Evolutionary conservation across 2,888 invertebrate species (phyloP).

Genomic region (Pristionchus japonicus): DNA sequence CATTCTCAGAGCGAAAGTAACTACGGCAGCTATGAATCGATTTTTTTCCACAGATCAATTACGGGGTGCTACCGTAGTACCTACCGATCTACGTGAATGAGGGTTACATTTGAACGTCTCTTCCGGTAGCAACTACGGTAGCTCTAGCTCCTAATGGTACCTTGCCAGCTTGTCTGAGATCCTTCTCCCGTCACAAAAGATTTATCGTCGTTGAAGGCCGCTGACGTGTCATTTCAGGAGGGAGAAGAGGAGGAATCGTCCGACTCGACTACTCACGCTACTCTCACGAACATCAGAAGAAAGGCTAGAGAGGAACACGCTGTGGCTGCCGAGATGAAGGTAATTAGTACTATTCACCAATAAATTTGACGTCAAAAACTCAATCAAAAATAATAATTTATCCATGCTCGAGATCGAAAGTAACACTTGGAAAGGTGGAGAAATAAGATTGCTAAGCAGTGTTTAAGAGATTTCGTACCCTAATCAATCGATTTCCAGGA

Average conservation of each 20-base stretch:
- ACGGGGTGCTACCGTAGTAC: too few relatives aligned
- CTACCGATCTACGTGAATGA: too few relatives aligned
- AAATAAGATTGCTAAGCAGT: too few relatives aligned
- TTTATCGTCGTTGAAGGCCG: background rate
- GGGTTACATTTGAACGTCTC: background rate
- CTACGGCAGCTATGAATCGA: background rate
- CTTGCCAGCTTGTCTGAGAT: background rate
- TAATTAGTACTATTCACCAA: background rate
- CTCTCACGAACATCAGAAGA: slow-evolving; percentile 12
- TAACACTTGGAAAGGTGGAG: too few relatives aligned
- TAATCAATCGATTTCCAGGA: background rate
- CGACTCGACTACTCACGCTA: slow-evolving; percentile 42
- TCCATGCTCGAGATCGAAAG: too few relatives aligned
- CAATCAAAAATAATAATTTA: too few relatives aligned
- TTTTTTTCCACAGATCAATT: too few relatives aligned
- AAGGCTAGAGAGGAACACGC: background rate
- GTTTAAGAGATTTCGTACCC: too few relatives aligned
- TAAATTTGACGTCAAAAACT: too few relatives aligned
- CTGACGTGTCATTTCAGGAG: slow-evolving; percentile 5
- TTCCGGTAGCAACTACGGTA: background rate
- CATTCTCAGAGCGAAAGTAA: too few relatives aligned
- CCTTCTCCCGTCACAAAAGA: background rate
- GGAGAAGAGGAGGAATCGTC: slow-evolving; percentile 45
- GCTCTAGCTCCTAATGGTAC: background rate
- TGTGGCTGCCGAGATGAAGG: background rate